A percentile compares a stretch with the other conserved stretches of the same genome.
phyloP scores from a whole-genome alignment of 2,113 vertebrate genomes.

The Leuciscus idus region DNA sequence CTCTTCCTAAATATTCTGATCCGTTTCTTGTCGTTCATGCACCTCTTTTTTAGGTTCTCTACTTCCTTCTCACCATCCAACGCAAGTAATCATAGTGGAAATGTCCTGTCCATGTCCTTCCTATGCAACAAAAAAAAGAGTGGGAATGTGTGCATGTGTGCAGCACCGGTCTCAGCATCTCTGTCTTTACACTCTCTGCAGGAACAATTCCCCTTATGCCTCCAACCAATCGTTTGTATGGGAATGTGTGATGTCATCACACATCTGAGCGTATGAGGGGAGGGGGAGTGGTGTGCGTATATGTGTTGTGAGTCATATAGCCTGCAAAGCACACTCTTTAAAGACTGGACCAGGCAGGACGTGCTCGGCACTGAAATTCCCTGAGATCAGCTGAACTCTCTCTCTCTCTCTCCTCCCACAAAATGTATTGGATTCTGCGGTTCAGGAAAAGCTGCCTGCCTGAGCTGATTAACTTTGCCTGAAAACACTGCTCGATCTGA shows the following conservation, averaged over 20 bases:
- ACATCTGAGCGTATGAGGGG: constrained; percentile 63
- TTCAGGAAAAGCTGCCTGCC: constrained; percentile 13
- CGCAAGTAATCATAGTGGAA: not conserved
- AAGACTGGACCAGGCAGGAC: not conserved
- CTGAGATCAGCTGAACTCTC: constrained; percentile 14
- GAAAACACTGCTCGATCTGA: constrained; percentile 36
- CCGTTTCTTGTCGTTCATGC: not conserved
- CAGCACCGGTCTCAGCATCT: constrained; percentile 65
- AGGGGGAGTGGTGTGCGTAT: constrained; percentile 49
- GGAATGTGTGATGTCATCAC: constrained; percentile 71
- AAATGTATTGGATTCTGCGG: constrained; percentile 5
- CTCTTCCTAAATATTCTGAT: not conserved
- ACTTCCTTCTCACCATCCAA: not conserved
- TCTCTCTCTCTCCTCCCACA: not conserved
- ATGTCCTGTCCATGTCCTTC: not conserved
- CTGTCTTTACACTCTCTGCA: constrained; percentile 64
- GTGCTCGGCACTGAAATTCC: constrained; percentile 1
- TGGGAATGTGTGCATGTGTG: constrained; percentile 60
- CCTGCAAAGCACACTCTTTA: constrained; percentile 9
- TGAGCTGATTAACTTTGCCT: constrained; percentile 45
- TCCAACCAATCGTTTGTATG: constrained; percentile 62
- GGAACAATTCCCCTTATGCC: constrained; percentile 58
- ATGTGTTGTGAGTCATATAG: constrained; percentile 50
- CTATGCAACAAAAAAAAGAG: constrained; percentile 52
- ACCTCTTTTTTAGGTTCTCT: not conserved